These are phyloP conservation scores for Intellagama lesueurii DNA, from an alignment of 2,797 vertebrate genomes.

Conservation along the genomic window DNA sequence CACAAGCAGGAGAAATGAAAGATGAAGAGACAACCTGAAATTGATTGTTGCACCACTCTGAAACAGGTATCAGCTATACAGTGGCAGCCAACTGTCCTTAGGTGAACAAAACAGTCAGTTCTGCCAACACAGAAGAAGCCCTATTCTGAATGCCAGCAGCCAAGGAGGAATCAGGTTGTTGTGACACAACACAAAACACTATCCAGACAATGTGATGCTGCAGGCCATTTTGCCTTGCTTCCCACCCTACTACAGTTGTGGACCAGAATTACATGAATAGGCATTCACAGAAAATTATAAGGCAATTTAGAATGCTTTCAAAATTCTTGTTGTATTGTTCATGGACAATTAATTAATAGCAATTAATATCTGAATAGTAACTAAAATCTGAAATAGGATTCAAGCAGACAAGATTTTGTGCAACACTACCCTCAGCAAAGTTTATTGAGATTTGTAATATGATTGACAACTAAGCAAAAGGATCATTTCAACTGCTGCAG, in stretches of 20 bases:
- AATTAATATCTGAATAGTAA: conserved; percentile 10
- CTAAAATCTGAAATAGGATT: not conserved
- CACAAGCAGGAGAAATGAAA: not conserved
- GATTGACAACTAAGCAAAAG: not conserved
- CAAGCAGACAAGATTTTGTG: not conserved
- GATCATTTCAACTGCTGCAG: not conserved
- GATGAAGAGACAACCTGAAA: not conserved
- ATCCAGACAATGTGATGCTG: not conserved
- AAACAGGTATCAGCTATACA: not conserved
- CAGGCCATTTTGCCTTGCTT: not conserved
- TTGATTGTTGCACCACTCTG: not conserved
- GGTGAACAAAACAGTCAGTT: no score
- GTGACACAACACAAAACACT: not conserved
- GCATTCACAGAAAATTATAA: not conserved
- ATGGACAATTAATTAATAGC: not conserved
- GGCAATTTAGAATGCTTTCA: not conserved
- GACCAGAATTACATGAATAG: not conserved
- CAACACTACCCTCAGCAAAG: not conserved
- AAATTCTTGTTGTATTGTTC: not conserved
- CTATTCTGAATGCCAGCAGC: not conserved
- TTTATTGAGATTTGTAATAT: not conserved
- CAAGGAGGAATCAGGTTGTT: not conserved
- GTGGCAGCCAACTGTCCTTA: not conserved
- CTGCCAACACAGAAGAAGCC: not conserved
- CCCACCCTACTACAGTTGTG: not conserved